A percentile compares a stretch with the other conserved stretches of the same genome.
These are phyloP conservation scores for Drosophila insularis DNA, from an alignment of 1,140 invertebrate species.

Conservation along the genomic window DNA sequence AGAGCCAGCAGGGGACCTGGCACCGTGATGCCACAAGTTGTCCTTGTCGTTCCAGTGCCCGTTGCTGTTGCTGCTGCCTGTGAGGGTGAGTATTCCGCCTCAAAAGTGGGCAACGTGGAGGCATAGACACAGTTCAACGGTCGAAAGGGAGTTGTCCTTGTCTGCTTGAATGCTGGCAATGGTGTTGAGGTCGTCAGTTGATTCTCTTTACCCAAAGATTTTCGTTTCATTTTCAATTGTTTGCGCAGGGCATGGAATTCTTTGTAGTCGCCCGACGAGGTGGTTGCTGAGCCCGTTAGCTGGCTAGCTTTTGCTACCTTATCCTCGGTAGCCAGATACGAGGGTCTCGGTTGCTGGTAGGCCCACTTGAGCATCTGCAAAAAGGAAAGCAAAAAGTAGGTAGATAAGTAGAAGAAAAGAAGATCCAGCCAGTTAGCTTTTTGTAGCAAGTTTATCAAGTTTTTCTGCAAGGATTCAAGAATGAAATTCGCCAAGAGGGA, in stretches of 20 bases:
- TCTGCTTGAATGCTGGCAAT: conserved; percentile 41
- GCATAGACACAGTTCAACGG: conserved; percentile 29
- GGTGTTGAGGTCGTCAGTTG: conserved; percentile 72
- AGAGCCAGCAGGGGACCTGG: conserved; percentile 74
- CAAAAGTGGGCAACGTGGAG: conserved; percentile 65
- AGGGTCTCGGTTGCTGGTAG: conserved; percentile 72
- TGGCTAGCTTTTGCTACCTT: conserved; percentile 19
- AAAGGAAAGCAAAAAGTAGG: conserved; percentile 6
- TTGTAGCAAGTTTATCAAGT: conserved; percentile 34
- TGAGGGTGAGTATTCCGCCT: conserved; percentile 72
- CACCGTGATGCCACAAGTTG: conserved; percentile 51
- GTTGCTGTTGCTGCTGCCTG: neutral
- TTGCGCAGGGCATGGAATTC: conserved; percentile 43
- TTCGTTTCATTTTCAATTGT: conserved; percentile 43
- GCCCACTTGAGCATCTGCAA: conserved; percentile 80
- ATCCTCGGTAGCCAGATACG: conserved; percentile 54
- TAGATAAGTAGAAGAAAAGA: conserved; percentile 32
- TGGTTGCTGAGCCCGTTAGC: conserved; percentile 2
- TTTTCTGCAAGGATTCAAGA: conserved; percentile 47
- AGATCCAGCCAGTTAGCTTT: conserved; percentile 39
- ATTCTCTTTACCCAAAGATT: conserved; percentile 72
- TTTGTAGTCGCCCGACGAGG: conserved; percentile 32
- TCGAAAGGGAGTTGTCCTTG: conserved; percentile 8
- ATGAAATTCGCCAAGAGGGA: conserved; percentile 1
- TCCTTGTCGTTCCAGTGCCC: neutral